Conservation (phyloP, 2,888 invertebrate genomes). For the Cynaeus angustus region DNA sequence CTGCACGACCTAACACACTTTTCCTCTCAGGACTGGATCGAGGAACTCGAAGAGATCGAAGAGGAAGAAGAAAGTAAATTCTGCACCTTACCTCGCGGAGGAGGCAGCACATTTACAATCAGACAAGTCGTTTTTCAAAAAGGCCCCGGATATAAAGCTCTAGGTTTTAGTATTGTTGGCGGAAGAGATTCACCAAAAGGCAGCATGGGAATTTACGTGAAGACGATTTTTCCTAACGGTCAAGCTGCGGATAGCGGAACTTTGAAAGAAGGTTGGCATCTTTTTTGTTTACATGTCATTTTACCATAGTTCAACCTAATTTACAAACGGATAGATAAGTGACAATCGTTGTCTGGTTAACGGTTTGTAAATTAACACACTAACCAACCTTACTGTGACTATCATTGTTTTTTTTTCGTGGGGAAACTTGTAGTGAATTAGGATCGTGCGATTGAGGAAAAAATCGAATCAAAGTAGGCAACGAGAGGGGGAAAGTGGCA, state of each 20-base stretch:
- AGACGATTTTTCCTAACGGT: conserved; percentile 89
- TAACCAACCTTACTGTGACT: conserved; percentile 4
- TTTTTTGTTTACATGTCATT: not conserved
- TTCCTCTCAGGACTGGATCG: conserved; percentile 62
- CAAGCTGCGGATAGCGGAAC: conserved; percentile 90
- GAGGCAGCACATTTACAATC: conserved; percentile 75
- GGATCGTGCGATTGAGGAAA: too few species aligned
- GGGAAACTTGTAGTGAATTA: not conserved
- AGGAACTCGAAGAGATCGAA: conserved; percentile 70
- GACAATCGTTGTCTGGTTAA: conserved; percentile 27
- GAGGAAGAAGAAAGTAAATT: conserved; percentile 75
- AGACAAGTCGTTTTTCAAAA: conserved; percentile 78
- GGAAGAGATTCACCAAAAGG: conserved; percentile 92
- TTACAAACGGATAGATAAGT: conserved; percentile 20
- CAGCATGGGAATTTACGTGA: conserved; percentile 91
- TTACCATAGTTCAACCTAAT: too few species aligned
- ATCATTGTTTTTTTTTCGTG: conserved; percentile 9
- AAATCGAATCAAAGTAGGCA: too few species aligned
- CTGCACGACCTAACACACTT: too few species aligned
- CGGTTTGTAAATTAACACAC: conserved; percentile 19
- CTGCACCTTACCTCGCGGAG: conserved; percentile 76
- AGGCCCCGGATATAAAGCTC: conserved; percentile 87
- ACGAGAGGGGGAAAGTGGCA: too few species aligned
- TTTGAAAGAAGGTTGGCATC: conserved; percentile 84
- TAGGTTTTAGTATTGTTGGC: conserved; percentile 93